phyloP scores from a whole-genome alignment of 2,797 vertebrate species.

The Takifugu rubripes region DNA sequence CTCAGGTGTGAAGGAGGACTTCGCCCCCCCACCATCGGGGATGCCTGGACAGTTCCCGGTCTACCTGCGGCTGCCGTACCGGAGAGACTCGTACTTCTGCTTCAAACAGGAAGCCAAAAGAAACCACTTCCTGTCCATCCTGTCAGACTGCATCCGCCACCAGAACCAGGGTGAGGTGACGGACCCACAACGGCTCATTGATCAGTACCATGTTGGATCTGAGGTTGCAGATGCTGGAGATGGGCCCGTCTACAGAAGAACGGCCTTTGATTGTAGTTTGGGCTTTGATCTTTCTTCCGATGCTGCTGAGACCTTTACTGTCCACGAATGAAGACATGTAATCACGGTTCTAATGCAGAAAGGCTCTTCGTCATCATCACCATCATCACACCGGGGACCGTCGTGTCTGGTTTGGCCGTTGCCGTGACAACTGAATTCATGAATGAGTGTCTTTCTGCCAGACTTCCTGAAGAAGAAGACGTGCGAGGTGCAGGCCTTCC shows the following conservation, averaged over 20 bases:
- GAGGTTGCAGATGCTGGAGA: too few relatives aligned
- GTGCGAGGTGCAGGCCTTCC: slow-evolving; percentile 83
- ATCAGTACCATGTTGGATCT: too few relatives aligned
- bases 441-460: slow-evolving; percentile 32
- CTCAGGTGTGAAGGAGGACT: slow-evolving; percentile 79
- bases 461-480: slow-evolving; percentile 87
- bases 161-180: slow-evolving; percentile 80
- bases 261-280: too few relatives aligned
- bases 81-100: slow-evolving; percentile 85
- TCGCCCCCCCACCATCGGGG: slow-evolving; percentile 64
- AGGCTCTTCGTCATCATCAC: too few relatives aligned
- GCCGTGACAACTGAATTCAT: background rate
- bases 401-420: background rate
- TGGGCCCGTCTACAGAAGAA: too few relatives aligned
- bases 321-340: too few relatives aligned
- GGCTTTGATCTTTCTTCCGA: too few relatives aligned
- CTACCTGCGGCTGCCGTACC: slow-evolving; percentile 87
- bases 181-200: too few relatives aligned
- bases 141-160: slow-evolving; percentile 86
- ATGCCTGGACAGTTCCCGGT: slow-evolving; percentile 84
- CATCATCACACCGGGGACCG: too few relatives aligned
- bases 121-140: slow-evolving; percentile 71
- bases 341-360: too few relatives aligned
- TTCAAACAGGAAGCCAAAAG: slow-evolving; percentile 72
- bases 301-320: too few relatives aligned